Conservation (phyloP, 2,113 vertebrate genomes). For the Dascyllus trimaculatus region DNA sequence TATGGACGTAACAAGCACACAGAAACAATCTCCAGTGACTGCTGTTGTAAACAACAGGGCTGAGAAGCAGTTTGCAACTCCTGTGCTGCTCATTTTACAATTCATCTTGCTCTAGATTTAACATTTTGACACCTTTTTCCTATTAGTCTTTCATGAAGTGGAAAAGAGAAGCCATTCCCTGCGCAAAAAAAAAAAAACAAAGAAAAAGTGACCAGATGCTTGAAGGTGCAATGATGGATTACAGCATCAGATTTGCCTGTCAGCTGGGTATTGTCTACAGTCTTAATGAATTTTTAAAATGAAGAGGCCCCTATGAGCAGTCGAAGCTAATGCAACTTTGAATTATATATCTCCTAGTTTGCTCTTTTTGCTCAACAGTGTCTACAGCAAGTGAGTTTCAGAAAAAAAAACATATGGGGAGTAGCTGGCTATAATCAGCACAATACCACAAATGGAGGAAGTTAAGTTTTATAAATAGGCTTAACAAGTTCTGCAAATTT, state of each 20-base stretch:
- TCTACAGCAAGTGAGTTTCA: conserved; percentile 4
- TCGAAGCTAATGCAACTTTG: conserved; percentile 56
- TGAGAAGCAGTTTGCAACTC: conserved; percentile 1
- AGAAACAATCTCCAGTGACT: background rate
- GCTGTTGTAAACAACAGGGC: conserved; percentile 21
- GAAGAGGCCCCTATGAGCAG: conserved; percentile 51
- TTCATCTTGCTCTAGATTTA: background rate
- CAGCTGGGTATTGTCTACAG: conserved; percentile 41
- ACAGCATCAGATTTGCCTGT: conserved; percentile 37
- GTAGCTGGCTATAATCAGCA: conserved; percentile 11
- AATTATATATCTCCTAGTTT: conserved; percentile 47
- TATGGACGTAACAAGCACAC: conserved; percentile 25
- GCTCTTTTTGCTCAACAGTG: conserved; percentile 16
- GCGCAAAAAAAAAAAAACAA: conserved; percentile 24
- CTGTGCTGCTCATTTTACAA: conserved; percentile 21
- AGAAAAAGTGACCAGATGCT: conserved; percentile 9
- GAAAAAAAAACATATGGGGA: conserved; percentile 15
- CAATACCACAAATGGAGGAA: background rate
- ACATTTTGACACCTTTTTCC: conserved; percentile 16
- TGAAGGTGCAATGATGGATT: conserved; percentile 53
- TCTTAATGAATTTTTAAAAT: conserved; percentile 55
- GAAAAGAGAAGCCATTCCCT: background rate
- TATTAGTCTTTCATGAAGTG: background rate
- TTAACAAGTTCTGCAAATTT: no score
- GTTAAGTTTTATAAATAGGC: no score